Base-by-base conservation (phyloP, 2,888 invertebrate species). In the Drosophila testacea region DNA sequence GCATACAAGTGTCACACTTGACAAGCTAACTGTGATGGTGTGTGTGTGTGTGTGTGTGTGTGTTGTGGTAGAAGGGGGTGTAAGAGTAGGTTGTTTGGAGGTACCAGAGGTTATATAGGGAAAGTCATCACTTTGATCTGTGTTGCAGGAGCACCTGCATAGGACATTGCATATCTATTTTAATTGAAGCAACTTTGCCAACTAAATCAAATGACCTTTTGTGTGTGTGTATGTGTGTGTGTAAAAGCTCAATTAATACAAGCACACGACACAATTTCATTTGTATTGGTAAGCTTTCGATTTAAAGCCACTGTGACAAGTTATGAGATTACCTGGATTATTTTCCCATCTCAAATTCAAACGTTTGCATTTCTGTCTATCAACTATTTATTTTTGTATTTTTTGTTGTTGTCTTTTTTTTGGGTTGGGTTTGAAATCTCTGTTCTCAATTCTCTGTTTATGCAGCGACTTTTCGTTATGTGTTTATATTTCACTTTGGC, bases 1-100 rank as follows among this genome's bases (percentile, higher is more conserved):
- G 73, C 86, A 85, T 64, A 64, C 79, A 79, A 88, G 86, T 77
- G 83, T 52, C 50, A 36, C 71, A 84, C 88, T 81, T 66, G 61
- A 62, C 39, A 32, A 39, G 34, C 32, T 32, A 44, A 16, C n/a
- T 51, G 39, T 10, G 13, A 30, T 48, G 66, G 22, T 50, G 13
- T 30, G n/a, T 30, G n/a, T 30, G n/a, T 28, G 28, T 46, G 28
- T 42, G 3, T 41, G 16, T 44, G 44, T 44, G 44, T 44, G 9
- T n/a, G n/a, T n/a, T n/a, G n/a, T 28, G n/a, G n/a, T 4, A n/a
- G 10, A 11, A 32, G 32, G 7, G 32, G 7, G 6, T 6, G 5
- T 6, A 7, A 9, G 7, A 11, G 22, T 30, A 10, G 16, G 7
- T 22, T 6, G 39, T n/a, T n/a, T 46, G 46, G 32, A 9, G 7